Evolutionary conservation across 2,888 invertebrate species (phyloP).

Genomic region (Campopleginae sp.): DNA sequence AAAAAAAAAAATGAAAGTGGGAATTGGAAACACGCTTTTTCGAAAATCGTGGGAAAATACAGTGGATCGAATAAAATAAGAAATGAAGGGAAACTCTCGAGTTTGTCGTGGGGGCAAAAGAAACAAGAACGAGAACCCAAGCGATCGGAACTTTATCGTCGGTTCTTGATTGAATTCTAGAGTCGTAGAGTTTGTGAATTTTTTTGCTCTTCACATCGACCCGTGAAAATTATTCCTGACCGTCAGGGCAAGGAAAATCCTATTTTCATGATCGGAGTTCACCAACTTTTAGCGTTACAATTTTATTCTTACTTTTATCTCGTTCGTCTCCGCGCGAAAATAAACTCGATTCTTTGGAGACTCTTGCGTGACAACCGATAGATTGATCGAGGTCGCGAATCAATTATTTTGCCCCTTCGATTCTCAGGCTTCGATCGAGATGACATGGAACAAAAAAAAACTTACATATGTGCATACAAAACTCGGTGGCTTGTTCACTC

Average conservation of each 20-base stretch:
- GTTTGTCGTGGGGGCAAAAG: neutral
- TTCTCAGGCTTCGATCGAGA: conserved; percentile 47
- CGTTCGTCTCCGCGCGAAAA: neutral
- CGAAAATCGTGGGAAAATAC: neutral
- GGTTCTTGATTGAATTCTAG: conserved; percentile 55
- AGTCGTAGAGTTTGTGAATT: conserved; percentile 45
- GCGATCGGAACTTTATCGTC: conserved; percentile 42
- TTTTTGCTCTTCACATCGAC: conserved; percentile 41
- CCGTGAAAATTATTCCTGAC: neutral
- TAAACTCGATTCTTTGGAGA: conserved; percentile 35
- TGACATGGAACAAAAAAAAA: conserved; percentile 35
- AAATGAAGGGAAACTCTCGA: conserved; percentile 3
- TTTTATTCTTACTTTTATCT: conserved; percentile 47
- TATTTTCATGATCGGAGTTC: conserved; percentile 31
- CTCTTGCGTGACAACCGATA: conserved; percentile 41
- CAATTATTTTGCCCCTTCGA: conserved; percentile 58
- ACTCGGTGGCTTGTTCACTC: conserved; percentile 42
- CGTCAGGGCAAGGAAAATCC: conserved; percentile 43
- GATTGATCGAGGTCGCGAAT: conserved; percentile 59
- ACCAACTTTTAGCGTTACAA: conserved; percentile 33
- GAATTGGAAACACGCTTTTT: neutral
- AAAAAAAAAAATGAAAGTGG: neutral
- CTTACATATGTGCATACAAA: conserved; percentile 11
- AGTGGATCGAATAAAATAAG: neutral
- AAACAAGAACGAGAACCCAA: conserved; percentile 10